Evolutionary conservation across 2,888 invertebrate species (phyloP).

Genomic region (Callyntrura sp.): DNA sequence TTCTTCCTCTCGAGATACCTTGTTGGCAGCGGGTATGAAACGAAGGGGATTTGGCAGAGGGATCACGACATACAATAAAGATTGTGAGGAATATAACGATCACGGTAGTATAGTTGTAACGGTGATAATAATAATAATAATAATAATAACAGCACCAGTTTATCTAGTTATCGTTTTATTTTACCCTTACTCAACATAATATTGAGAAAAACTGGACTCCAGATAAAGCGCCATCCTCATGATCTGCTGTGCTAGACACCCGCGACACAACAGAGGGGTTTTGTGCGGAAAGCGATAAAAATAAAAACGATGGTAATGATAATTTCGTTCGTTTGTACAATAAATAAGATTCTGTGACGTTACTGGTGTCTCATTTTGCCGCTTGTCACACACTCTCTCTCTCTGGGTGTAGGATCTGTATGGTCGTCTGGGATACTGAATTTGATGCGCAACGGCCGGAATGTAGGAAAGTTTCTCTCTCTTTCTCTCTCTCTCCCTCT

Average conservation of each 20-base stretch:
- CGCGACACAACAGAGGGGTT: background rate
- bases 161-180: background rate
- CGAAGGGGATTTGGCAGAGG: too few species aligned
- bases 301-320: conserved; percentile 15
- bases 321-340: background rate
- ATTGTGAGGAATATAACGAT: too few species aligned
- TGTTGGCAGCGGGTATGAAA: too few species aligned
- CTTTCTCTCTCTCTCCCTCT: background rate
- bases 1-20: too few species aligned
- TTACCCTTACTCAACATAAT: background rate
- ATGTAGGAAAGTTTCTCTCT: too few species aligned
- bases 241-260: too few species aligned
- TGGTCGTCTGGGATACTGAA: too few species aligned
- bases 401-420: background rate
- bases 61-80: too few species aligned
- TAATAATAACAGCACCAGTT: background rate
- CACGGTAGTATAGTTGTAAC: background rate
- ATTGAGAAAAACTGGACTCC: background rate
- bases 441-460: background rate
- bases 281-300: background rate
- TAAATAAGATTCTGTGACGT: conserved; percentile 25
- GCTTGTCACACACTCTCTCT: background rate
- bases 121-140: background rate
- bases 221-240: background rate
- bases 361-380: background rate